A percentile compares a stretch with the other conserved stretches of the same genome.
Conservation (phyloP, 23 tunicate species). For the Aplidium turbinatum region DNA sequence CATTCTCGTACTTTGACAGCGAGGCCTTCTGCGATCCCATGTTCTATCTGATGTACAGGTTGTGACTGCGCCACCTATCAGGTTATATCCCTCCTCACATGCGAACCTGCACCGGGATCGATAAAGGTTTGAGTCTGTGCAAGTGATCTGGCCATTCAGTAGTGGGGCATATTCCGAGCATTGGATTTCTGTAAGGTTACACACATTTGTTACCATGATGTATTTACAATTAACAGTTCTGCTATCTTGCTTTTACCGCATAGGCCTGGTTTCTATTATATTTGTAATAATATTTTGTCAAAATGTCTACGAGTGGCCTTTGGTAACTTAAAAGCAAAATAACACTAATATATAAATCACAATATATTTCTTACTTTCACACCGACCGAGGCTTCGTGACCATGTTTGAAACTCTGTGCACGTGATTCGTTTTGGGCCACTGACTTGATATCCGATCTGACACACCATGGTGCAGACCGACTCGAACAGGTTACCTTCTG, state of each 20-base stretch:
- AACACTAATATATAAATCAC: too few species aligned
- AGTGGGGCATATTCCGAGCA: conserved; percentile 23
- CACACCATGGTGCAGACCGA: conserved; percentile 70
- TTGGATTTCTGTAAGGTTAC: conserved; percentile 29
- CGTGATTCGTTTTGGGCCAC: conserved; percentile 31
- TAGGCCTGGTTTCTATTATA: too few species aligned
- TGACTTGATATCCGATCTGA: conserved; percentile 57
- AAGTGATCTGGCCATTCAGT: conserved; percentile 39
- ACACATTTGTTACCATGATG: too few species aligned
- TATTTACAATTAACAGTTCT: too few species aligned
- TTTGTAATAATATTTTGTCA: too few species aligned
- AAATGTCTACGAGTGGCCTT: too few species aligned
- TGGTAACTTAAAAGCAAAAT: too few species aligned
- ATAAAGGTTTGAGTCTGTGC: conserved; percentile 45
- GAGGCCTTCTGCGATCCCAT: conserved; percentile 28
- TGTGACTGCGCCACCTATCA: conserved; percentile 12
- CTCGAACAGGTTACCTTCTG: conserved; percentile 51
- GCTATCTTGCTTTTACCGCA: too few species aligned
- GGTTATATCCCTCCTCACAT: conserved; percentile 39
- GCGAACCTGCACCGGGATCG: conserved; percentile 32
- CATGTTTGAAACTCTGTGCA: conserved; percentile 42
- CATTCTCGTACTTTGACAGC: conserved; percentile 63
- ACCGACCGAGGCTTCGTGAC: conserved; percentile 50
- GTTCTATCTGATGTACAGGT: conserved; percentile 49
- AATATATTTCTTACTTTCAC: conserved; percentile 78